phyloP scores from a whole-genome alignment of 2,113 vertebrate genomes.

The Hylia prasina region DNA sequence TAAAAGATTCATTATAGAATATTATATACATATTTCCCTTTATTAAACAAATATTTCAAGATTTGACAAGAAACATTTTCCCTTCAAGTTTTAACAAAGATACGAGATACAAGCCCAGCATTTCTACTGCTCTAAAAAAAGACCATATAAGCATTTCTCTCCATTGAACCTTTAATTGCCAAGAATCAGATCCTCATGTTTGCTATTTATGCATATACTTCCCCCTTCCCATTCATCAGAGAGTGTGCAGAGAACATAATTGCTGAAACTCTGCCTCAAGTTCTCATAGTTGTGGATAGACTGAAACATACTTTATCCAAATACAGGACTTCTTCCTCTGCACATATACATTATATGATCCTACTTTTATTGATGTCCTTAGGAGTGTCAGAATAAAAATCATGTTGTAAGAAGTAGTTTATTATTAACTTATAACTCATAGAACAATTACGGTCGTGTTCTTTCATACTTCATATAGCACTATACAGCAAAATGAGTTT shows the following conservation, averaged over 20 bases:
- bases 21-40: background rate
- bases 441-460: background rate
- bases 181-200: background rate
- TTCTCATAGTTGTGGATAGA: background rate
- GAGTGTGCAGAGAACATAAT: background rate
- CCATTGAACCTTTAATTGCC: background rate
- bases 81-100: background rate
- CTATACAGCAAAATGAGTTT: slow-evolving; percentile 21
- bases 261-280: background rate
- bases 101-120: background rate
- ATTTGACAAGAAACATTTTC: background rate
- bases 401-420: background rate
- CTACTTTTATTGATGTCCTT: background rate
- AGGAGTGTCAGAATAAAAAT: slow-evolving; percentile 2
- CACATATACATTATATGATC: background rate
- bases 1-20: background rate
- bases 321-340: background rate
- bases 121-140: background rate
- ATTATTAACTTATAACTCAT: background rate
- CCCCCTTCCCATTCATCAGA: background rate
- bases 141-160: background rate
- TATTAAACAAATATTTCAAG: background rate
- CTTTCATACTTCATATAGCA: slow-evolving; percentile 2
- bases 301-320: background rate
- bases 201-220: background rate